phyloP scores from a whole-genome alignment of 30 jellyfish, hydroid and myxozoan genomes.

The Hydractinia echinata region DNA sequence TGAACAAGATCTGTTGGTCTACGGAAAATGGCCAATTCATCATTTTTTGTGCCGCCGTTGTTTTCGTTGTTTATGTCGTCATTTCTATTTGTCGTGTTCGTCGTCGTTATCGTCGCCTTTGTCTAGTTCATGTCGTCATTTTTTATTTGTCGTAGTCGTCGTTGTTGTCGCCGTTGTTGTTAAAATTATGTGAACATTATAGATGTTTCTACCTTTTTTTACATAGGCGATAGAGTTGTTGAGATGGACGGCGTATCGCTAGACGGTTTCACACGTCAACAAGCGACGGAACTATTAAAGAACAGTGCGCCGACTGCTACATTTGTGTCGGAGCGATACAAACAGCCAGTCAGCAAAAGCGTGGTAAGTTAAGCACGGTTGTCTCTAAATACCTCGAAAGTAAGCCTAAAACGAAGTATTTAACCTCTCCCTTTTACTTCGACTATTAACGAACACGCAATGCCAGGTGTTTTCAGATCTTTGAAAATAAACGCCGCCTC shows the following conservation, averaged over 20 bases:
- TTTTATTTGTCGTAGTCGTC: neutral
- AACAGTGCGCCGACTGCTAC: constrained; percentile 64
- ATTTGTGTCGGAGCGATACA: constrained; percentile 68
- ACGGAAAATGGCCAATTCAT: too few relatives aligned
- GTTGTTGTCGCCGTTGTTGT: neutral
- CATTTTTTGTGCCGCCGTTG: too few relatives aligned
- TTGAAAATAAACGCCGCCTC: too few relatives aligned
- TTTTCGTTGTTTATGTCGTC: neutral
- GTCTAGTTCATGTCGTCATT: neutral
- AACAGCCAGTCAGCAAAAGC: constrained; percentile 9
- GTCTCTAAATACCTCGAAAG: too few relatives aligned
- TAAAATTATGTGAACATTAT: neutral
- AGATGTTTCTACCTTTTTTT: neutral
- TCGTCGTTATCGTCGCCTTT: neutral
- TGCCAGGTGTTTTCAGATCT: too few relatives aligned
- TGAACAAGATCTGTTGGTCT: too few relatives aligned
- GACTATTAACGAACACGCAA: too few relatives aligned
- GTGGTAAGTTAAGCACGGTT: neutral
- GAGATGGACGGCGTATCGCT: constrained; percentile 73
- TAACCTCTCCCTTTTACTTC: too few relatives aligned
- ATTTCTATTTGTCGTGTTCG: neutral
- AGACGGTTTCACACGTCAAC: constrained; percentile 72
- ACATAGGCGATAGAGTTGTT: constrained; percentile 73
- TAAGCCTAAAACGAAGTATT: too few relatives aligned
- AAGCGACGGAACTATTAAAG: constrained; percentile 69